Percentiles rank a stretch among this genome's conserved stretches.
Conservation (phyloP, 2,113 vertebrate genomes). For the Rutilus rutilus region DNA sequence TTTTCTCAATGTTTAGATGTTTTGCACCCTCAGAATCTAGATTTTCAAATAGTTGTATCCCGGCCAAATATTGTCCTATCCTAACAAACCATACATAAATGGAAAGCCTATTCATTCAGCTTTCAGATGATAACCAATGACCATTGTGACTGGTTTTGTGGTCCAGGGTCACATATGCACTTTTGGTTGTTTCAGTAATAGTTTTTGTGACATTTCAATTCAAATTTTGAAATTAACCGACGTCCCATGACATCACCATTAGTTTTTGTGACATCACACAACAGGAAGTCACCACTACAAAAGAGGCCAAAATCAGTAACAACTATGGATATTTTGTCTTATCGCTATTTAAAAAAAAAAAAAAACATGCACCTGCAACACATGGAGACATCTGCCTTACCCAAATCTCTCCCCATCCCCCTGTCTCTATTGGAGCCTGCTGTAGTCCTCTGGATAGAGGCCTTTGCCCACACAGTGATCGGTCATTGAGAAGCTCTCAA, state of each 20-base stretch:
- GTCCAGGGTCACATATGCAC: neutral
- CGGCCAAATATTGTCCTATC: too few relatives aligned
- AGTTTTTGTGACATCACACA: neutral
- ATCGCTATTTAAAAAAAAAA: neutral
- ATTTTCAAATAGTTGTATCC: too few relatives aligned
- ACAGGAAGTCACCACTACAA: neutral
- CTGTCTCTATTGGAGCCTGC: neutral
- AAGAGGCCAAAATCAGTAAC: neutral
- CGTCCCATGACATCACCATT: neutral
- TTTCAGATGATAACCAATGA: too few relatives aligned
- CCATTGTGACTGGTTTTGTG: too few relatives aligned
- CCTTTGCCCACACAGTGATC: conserved; percentile 51
- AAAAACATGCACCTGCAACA: conserved; percentile 39
- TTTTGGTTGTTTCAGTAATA: neutral
- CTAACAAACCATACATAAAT: too few relatives aligned
- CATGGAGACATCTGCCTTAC: conserved; percentile 38
- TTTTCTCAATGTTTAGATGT: too few relatives aligned
- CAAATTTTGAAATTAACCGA: too few relatives aligned
- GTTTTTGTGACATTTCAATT: neutral
- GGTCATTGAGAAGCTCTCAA: conserved; percentile 63
- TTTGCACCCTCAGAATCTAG: too few relatives aligned
- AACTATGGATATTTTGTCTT: neutral
- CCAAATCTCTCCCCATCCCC: conserved; percentile 41
- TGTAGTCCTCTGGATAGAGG: conserved; percentile 24
- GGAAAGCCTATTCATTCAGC: too few relatives aligned